Evolutionary conservation across 2,113 vertebrate species (phyloP).

Genomic region (Pangasianodon hypophthalmus): DNA sequence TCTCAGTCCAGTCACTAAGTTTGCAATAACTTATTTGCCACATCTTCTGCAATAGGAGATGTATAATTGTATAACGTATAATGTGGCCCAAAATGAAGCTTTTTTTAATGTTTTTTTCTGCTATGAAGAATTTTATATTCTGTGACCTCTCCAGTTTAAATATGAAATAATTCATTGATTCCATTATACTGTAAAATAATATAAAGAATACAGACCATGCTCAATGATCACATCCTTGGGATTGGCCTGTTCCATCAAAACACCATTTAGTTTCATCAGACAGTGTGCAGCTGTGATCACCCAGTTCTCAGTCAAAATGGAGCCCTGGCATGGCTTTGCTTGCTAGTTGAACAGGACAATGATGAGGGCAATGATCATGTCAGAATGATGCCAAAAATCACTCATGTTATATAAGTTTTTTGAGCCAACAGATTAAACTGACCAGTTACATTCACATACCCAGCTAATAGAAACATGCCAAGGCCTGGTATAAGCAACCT

Average conservation of each 20-base stretch:
- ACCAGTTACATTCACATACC: conserved; percentile 55
- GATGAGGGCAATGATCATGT: background rate
- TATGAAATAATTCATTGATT: background rate
- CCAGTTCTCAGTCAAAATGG: conserved; percentile 77
- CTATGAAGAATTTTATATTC: background rate
- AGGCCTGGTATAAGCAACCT: conserved; percentile 59
- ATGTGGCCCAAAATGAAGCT: background rate
- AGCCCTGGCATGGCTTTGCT: conserved; percentile 72
- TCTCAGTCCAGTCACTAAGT: background rate
- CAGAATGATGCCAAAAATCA: background rate
- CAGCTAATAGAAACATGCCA: conserved; percentile 75
- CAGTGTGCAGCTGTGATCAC: conserved; percentile 86
- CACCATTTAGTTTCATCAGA: conserved; percentile 61
- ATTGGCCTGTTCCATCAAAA: background rate
- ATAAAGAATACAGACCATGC: conserved; percentile 60
- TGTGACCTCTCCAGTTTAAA: background rate
- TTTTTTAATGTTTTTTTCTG: background rate
- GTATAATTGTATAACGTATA: too few relatives aligned
- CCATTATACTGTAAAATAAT: background rate
- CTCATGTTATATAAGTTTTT: background rate
- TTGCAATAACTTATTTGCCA: too few relatives aligned
- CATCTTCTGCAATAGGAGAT: background rate
- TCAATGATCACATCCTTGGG: background rate
- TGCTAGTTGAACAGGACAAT: conserved; percentile 24
- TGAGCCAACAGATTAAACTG: background rate